Base-by-base conservation (phyloP, 1,140 invertebrate genomes). In the Vanessa tameamea region DNA sequence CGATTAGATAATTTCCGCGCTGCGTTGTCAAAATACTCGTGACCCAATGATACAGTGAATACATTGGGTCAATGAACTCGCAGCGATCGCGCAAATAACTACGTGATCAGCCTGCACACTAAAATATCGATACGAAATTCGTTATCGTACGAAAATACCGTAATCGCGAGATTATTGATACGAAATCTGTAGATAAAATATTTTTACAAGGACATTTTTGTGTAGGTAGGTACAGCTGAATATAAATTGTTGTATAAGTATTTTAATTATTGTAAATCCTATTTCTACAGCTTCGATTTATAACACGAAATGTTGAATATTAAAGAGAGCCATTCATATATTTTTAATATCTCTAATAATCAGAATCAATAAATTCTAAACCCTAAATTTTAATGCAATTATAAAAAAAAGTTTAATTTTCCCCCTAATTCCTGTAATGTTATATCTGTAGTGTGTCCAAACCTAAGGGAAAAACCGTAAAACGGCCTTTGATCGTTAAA, bases 11-110 rank as follows among this genome's bases (percentile, higher is more conserved):
- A 92, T 92, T 92, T 89, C 87, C 89, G 86, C 85, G 86, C 84
- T 87, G 85, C 90, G 87, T 90, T 92, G 90, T 92, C 90, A 92
- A 92, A 92, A 91, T 92, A 92, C 87, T 90, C 86, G 84, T 92
- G 89, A 91, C 90, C 90, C 82, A 92, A 88, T 92, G 90, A 85
- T 91, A 92, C 89, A 91, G 82, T 92, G 89, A 92, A 85, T 87
- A 83, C 84, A 81, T 50, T 79, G 74, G 88, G 82, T 84, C 87
- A 82, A 79, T 83, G 88, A 92, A 87, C 90, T 73, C 85, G 51
- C 75, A 65, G 55, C 81, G 77, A 80, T 78, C 82, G 84, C 79
- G 82, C 85, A 86, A 82, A 86, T 82, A 83, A 75, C 75, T 76
- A 86, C 84, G 82, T 83, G 82, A 82, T 83, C 72, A 67, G 81